Evolutionary conservation across 2,113 vertebrate species (phyloP).

Genomic region (Peucedramus taeniatus): DNA sequence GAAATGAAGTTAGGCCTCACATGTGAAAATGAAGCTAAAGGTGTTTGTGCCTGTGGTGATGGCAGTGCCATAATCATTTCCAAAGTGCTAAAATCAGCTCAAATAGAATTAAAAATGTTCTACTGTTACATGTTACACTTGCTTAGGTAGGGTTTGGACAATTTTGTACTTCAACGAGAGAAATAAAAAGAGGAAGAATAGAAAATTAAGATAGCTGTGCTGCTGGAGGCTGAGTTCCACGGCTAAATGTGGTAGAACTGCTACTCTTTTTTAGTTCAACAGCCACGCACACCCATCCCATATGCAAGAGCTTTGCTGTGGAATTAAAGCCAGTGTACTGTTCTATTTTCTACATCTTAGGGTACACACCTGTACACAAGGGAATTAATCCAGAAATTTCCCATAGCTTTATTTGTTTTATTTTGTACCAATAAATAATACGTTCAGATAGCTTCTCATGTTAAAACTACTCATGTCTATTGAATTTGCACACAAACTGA

Average conservation of each 20-base stretch:
- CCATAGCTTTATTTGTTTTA: neutral
- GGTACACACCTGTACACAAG: neutral
- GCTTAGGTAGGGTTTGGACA: neutral
- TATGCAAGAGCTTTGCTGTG: neutral
- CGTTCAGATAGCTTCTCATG: neutral
- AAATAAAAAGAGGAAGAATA: neutral
- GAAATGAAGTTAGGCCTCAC: neutral
- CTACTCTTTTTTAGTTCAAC: neutral
- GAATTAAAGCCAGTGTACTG: neutral
- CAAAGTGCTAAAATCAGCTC: neutral
- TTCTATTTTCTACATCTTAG: neutral
- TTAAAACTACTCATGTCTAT: neutral
- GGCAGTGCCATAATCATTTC: neutral
- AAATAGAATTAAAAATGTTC: neutral
- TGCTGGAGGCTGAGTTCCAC: neutral
- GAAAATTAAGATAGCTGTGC: neutral
- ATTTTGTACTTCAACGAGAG: neutral
- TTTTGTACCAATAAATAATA: neutral
- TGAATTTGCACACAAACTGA: neutral
- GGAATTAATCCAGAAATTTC: neutral
- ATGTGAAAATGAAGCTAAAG: neutral
- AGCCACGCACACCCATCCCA: fast-evolving
- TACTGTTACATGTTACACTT: neutral
- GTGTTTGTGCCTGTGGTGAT: neutral
- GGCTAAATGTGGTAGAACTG: neutral